These are phyloP conservation scores for Drosophila tropicalis DNA, from an alignment of 1,140 invertebrate species.

Conservation along the genomic window DNA sequence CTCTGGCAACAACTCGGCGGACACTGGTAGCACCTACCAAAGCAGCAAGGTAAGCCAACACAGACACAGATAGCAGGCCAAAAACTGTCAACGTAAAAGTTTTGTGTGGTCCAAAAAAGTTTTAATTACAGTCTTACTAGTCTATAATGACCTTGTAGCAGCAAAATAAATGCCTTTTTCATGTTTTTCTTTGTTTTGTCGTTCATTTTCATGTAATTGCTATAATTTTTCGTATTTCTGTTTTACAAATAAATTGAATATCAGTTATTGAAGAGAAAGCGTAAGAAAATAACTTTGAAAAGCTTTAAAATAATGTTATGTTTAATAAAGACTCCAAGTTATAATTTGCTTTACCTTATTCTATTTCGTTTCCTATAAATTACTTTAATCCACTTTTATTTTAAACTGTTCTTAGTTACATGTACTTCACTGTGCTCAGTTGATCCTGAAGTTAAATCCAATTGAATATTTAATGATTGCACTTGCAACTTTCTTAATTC, in stretches of 20 bases:
- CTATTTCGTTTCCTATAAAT: too few relatives aligned
- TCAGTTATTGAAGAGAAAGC: not conserved
- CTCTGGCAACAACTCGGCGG: constrained; percentile 54
- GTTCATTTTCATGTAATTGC: constrained; percentile 15
- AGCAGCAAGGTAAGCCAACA: constrained; percentile 76
- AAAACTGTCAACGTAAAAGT: constrained; percentile 47
- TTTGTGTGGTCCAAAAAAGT: constrained; percentile 43
- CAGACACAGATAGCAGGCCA: constrained; percentile 1
- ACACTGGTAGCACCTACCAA: constrained; percentile 73
- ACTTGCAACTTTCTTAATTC: constrained; percentile 9
- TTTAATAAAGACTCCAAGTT: too few relatives aligned
- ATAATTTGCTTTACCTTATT: too few relatives aligned
- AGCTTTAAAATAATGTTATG: not conserved
- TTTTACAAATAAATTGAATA: not conserved
- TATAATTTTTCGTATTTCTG: not conserved
- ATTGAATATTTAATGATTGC: constrained; percentile 1
- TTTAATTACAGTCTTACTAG: constrained; percentile 55
- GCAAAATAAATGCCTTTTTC: constrained; percentile 33
- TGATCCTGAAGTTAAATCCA: not conserved
- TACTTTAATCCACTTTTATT: too few relatives aligned
- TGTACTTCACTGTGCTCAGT: constrained; percentile 2
- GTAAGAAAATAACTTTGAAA: too few relatives aligned
- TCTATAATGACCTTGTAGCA: constrained; percentile 53
- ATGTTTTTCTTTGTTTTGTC: constrained; percentile 19
- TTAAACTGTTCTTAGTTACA: not conserved